Conservation (phyloP, 2,113 vertebrate species). For the Thinocorus orbignyianus region DNA sequence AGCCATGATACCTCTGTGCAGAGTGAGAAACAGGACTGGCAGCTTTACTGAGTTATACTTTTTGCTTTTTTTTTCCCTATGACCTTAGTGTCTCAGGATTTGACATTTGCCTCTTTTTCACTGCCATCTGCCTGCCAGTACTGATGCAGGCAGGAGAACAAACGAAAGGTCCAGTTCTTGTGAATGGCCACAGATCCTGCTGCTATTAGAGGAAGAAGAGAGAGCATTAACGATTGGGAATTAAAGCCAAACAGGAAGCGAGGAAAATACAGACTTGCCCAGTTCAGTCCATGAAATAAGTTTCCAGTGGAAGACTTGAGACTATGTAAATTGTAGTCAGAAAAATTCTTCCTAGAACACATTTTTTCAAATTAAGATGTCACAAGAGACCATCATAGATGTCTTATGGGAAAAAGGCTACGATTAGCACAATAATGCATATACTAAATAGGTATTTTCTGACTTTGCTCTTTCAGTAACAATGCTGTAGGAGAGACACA, state of each 20-base stretch:
- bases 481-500: not conserved
- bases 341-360: not conserved
- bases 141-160: not conserved
- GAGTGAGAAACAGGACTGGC: not conserved
- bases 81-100: not conserved
- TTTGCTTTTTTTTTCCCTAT: not conserved
- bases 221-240: not conserved
- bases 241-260: not conserved
- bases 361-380: not conserved
- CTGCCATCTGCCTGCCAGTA: not conserved
- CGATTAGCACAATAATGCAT: not conserved
- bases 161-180: not conserved
- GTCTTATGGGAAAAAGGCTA: not conserved
- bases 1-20: not conserved
- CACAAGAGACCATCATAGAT: not conserved
- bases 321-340: not conserved
- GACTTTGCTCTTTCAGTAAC: not conserved
- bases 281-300: not conserved
- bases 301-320: not conserved
- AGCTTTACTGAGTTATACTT: accelerated
- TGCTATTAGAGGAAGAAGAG: not conserved
- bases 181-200: not conserved
- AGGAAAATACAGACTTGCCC: not conserved
- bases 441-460: not conserved
- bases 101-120: not conserved